Evolutionary conservation across 2,797 vertebrate genomes (phyloP).

Genomic region (Poeciliopsis turneri): DNA sequence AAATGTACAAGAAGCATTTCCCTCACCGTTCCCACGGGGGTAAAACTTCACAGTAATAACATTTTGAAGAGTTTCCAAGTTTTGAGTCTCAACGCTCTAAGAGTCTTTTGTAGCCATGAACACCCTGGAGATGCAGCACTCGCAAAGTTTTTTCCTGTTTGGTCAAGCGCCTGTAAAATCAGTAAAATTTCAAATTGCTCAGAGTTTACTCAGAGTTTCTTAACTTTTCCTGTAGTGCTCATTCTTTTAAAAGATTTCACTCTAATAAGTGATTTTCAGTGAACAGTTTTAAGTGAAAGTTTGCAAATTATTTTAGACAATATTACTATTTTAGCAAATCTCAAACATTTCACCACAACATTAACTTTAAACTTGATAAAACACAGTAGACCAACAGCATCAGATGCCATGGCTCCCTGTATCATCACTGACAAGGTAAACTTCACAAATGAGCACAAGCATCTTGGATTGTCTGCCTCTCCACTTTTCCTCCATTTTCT

Average conservation of each 20-base stretch:
- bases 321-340: conserved; percentile 3
- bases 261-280: not conserved
- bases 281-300: not conserved
- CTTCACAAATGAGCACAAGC: not conserved
- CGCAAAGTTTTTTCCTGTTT: conserved; percentile 14
- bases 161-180: conserved; percentile 13
- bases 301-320: not conserved
- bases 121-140: conserved; percentile 11
- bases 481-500: not conserved
- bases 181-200: conserved; percentile 4
- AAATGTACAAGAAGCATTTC: conserved; percentile 1
- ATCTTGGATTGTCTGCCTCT: not conserved
- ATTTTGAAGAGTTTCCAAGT: conserved; percentile 15
- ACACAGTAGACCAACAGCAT: not conserved
- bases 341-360: too few species aligned
- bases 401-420: not conserved
- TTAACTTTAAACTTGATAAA: not conserved
- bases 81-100: conserved; percentile 11
- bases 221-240: not conserved
- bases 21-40: conserved; percentile 7
- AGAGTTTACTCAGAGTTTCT: not conserved
- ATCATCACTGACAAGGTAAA: not conserved
- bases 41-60: conserved; percentile 9
- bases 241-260: not conserved
- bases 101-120: conserved; percentile 5